phyloP scores from a whole-genome alignment of 2,888 invertebrate species.

The Melangyna quadrimaculata region DNA sequence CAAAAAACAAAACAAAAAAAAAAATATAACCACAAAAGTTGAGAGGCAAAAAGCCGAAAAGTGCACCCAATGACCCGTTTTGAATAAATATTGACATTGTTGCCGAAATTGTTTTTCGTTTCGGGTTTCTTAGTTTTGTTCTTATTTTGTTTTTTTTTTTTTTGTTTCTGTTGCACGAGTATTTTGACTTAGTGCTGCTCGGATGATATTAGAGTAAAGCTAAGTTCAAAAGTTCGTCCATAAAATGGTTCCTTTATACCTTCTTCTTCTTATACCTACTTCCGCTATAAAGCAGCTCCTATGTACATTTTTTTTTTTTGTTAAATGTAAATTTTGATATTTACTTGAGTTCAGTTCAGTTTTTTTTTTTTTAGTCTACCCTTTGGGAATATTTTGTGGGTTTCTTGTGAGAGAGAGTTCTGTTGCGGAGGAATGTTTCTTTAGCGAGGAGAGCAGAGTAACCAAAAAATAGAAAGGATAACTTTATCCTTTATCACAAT shows the following conservation, averaged over 20 bases:
- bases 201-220: not conserved
- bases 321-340: conserved; percentile 68
- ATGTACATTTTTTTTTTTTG: conserved; percentile 30
- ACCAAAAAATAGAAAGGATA: no score
- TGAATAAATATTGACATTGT: conserved; percentile 72
- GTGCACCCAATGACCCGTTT: conserved; percentile 71
- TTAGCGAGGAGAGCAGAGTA: not conserved
- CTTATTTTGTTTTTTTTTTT: conserved; percentile 31
- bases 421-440: conserved; percentile 40
- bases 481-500: conserved; percentile 11
- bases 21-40: conserved; percentile 18
- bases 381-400: conserved; percentile 16
- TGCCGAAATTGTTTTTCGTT: conserved; percentile 69
- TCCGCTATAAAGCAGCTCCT: not conserved
- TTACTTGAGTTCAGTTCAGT: conserved; percentile 49
- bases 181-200: conserved; percentile 51
- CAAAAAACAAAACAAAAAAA: not conserved
- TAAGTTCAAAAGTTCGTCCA: conserved; percentile 10
- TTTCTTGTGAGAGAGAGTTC: conserved; percentile 16
- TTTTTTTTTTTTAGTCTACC: not conserved
- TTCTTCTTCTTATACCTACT: not conserved
- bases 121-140: conserved; percentile 37
- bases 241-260: not conserved
- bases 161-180: no score
- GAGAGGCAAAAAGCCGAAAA: conserved; percentile 57